Percentiles rank a stretch among this genome's conserved stretches.
Evolutionary conservation across 1,140 invertebrate genomes (phyloP).

Genomic region (Drosophila pandora): DNA sequence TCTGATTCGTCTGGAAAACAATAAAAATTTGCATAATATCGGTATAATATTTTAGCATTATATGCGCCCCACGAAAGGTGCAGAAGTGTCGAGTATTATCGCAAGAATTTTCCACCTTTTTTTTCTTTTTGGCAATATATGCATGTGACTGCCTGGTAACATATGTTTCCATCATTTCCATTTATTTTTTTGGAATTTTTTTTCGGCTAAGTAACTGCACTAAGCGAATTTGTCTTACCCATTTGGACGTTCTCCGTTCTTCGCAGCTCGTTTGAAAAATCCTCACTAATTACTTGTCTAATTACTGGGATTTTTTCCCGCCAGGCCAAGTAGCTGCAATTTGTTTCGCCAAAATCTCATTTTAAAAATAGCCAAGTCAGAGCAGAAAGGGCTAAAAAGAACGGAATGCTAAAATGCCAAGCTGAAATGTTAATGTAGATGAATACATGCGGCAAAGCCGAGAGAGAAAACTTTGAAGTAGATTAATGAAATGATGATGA

Average conservation of each 20-base stretch:
- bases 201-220: constrained; percentile 33
- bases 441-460: constrained; percentile 24
- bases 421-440: constrained; percentile 53
- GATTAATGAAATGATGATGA: constrained; percentile 41
- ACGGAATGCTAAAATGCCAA: constrained; percentile 40
- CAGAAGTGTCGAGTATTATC: constrained; percentile 65
- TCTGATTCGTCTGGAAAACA: constrained; percentile 62
- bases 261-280: constrained; percentile 54
- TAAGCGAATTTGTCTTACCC: constrained; percentile 46
- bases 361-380: constrained; percentile 57
- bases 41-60: constrained; percentile 83
- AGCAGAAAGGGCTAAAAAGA: constrained; percentile 33
- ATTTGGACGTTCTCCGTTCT: constrained; percentile 13
- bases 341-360: constrained; percentile 62
- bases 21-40: constrained; percentile 83
- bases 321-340: constrained; percentile 67
- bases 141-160: constrained; percentile 26
- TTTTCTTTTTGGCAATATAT: constrained; percentile 8
- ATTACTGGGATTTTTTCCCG: constrained; percentile 66
- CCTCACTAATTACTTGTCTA: constrained; percentile 74
- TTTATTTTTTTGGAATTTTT: constrained; percentile 2
- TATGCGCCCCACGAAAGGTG: constrained; percentile 64
- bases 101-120: constrained; percentile 25
- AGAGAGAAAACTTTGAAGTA: constrained; percentile 14
- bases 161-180: constrained; percentile 60